Percentiles rank a stretch among this genome's conserved stretches.
Evolutionary conservation across 2,113 vertebrate species (phyloP).

Genomic region (Stegastes partitus): DNA sequence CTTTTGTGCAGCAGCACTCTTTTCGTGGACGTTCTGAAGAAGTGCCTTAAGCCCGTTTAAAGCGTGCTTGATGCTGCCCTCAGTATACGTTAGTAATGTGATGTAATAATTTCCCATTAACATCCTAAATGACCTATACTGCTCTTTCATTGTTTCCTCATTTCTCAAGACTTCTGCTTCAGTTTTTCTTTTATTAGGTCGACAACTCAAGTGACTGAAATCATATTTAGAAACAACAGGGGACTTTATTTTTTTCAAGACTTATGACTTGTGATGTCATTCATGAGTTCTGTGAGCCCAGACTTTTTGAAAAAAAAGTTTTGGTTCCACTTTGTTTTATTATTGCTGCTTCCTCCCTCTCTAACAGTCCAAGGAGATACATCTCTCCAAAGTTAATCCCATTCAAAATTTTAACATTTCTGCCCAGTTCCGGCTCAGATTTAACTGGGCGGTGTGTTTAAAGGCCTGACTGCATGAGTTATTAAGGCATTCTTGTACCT

Average conservation of each 20-base stretch:
- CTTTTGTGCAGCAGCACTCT: constrained; percentile 69
- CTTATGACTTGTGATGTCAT: background rate
- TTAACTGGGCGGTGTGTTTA: constrained; percentile 63
- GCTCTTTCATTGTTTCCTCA: background rate
- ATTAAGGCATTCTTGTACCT: constrained; percentile 75
- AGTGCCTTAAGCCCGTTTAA: constrained; percentile 45
- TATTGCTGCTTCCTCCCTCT: background rate
- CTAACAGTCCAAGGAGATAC: background rate
- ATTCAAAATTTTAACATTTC: background rate
- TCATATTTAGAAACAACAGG: constrained; percentile 11
- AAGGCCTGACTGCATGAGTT: constrained; percentile 59
- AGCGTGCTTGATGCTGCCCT: constrained; percentile 19
- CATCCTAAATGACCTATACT: background rate
- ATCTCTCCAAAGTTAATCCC: background rate
- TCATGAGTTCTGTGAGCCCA: background rate
- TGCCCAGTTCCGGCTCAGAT: constrained; percentile 37
- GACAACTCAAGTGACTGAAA: background rate
- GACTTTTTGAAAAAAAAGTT: constrained; percentile 15
- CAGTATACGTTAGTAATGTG: background rate
- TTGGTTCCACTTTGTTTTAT: constrained; percentile 44
- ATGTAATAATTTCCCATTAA: constrained; percentile 22
- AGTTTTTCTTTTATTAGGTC: background rate
- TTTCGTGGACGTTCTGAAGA: constrained; percentile 48
- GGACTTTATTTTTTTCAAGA: constrained; percentile 39
- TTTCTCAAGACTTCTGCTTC: constrained; percentile 10